Conservation (phyloP, 2,113 vertebrate genomes). For the Hucho hucho region DNA sequence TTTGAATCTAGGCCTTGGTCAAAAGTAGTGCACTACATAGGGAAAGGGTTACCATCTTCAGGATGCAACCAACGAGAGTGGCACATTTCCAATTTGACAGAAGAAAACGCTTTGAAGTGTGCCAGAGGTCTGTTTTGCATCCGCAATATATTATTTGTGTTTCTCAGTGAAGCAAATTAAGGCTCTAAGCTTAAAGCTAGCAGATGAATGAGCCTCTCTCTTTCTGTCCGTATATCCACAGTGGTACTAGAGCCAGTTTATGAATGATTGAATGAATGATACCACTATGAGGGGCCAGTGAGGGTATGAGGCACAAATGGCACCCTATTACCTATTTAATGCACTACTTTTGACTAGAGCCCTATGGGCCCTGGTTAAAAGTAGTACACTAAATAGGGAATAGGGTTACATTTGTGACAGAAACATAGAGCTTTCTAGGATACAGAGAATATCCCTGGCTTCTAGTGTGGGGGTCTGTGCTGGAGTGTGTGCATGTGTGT, state of each 20-base stretch:
- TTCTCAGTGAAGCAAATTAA: constrained; percentile 31
- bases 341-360: too few relatives aligned
- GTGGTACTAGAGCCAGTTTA: not conserved
- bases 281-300: not conserved
- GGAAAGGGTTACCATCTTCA: too few relatives aligned
- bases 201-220: constrained; percentile 2
- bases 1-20: too few relatives aligned
- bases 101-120: constrained; percentile 41
- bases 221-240: not conserved
- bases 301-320: too few relatives aligned
- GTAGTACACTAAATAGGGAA: too few relatives aligned
- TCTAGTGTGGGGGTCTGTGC: not conserved
- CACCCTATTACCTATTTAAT: too few relatives aligned
- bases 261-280: constrained; percentile 9
- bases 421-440: too few relatives aligned
- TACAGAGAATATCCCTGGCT: too few relatives aligned
- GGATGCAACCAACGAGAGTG: constrained; percentile 16
- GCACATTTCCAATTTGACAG: constrained; percentile 49
- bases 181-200: constrained; percentile 19
- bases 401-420: not conserved
- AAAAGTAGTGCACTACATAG: too few relatives aligned
- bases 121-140: constrained; percentile 10
- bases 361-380: too few relatives aligned
- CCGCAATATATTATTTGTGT: constrained; percentile 34
- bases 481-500: constrained; percentile 4